phyloP scores from a whole-genome alignment of 2,888 invertebrate species.

The Rosalia funebris region DNA sequence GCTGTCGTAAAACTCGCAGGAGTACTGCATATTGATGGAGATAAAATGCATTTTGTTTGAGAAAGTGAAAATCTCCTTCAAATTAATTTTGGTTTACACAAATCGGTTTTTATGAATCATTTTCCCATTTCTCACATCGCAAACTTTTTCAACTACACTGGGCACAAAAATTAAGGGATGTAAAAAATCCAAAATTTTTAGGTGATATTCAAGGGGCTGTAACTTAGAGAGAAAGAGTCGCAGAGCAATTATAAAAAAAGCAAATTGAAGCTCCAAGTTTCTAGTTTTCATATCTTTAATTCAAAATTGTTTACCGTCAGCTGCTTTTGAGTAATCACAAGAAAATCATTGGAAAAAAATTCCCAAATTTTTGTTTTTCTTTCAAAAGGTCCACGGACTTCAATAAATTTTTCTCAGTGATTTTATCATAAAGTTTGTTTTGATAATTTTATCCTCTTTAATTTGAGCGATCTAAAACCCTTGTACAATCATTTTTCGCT shows the following conservation, averaged over 20 bases:
- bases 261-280: not conserved
- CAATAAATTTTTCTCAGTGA: not conserved
- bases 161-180: not conserved
- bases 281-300: not conserved
- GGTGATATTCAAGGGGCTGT: not conserved
- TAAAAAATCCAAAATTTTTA: not conserved
- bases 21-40: too few relatives aligned
- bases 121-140: too few relatives aligned
- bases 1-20: not conserved
- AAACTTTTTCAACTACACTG: too few relatives aligned
- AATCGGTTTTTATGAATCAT: too few relatives aligned
- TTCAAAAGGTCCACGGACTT: not conserved
- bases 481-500: not conserved
- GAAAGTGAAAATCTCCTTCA: too few relatives aligned
- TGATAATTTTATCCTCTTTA: not conserved
- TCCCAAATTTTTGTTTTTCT: not conserved
- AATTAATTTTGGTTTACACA: too few relatives aligned
- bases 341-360: not conserved
- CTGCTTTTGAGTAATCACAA: too few relatives aligned
- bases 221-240: not conserved
- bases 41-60: not conserved
- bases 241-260: not conserved
- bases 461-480: not conserved
- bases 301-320: too few relatives aligned
- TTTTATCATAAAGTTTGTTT: not conserved